Evolutionary conservation across 2,797 vertebrate genomes (phyloP).

Genomic region (Sebastes hubbsi): DNA sequence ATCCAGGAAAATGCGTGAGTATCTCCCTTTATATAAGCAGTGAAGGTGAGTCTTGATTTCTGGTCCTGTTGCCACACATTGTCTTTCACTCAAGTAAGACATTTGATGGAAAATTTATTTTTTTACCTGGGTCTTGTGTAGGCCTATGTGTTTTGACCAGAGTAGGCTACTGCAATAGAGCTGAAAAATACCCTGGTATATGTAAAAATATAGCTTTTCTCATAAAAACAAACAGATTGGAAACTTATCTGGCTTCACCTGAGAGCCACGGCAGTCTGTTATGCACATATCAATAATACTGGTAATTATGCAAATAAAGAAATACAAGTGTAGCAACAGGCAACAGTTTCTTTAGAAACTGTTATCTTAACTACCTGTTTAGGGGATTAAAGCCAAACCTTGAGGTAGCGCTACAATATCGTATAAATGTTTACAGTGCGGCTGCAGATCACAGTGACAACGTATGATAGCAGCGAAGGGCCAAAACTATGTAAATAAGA

Average conservation of each 20-base stretch:
- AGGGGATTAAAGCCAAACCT: not conserved
- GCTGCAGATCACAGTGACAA: not conserved
- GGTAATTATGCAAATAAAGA: not conserved
- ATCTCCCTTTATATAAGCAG: not conserved
- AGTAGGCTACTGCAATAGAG: not conserved
- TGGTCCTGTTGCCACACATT: not conserved
- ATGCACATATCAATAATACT: not conserved
- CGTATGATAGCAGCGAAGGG: not conserved
- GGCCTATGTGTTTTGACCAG: not conserved
- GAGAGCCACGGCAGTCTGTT: not conserved
- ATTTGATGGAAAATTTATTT: not conserved
- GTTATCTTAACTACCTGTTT: not conserved
- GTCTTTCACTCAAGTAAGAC: not conserved
- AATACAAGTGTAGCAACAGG: not conserved
- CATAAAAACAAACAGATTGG: not conserved
- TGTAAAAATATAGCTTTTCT: not conserved
- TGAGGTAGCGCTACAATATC: not conserved
- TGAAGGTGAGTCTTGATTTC: not conserved
- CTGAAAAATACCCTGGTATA: not conserved
- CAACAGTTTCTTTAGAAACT: not conserved
- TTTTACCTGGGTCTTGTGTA: not conserved
- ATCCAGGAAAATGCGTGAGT: slow-evolving; percentile 78
- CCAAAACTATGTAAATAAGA: not conserved
- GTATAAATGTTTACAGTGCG: not conserved
- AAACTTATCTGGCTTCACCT: not conserved